phyloP scores from a whole-genome alignment of 2,113 vertebrate species.

The Gymnogyps californianus region DNA sequence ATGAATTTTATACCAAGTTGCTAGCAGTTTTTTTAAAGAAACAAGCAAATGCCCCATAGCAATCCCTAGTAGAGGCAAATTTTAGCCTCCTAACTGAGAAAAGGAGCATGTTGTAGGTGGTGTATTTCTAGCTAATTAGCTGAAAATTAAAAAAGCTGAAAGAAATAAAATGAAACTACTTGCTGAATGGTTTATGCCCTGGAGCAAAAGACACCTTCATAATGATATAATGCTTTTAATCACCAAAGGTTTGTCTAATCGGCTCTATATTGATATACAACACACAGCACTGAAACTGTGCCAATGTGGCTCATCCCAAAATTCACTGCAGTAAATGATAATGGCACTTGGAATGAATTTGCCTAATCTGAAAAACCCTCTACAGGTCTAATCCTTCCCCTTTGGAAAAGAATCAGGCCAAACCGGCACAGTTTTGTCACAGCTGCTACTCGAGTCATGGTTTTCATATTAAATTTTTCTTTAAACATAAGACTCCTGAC shows the following conservation, averaged over 20 bases:
- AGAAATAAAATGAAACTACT: slow-evolving; percentile 41
- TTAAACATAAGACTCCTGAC: neutral
- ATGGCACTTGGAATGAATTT: neutral
- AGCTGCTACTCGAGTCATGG: neutral
- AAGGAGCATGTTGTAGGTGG: slow-evolving; percentile 19
- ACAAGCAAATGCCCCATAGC: slow-evolving; percentile 46
- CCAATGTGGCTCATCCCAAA: neutral
- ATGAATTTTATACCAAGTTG: slow-evolving; percentile 16
- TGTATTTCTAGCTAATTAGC: slow-evolving; percentile 54
- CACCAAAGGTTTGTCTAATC: slow-evolving; percentile 24
- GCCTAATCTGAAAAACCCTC: neutral
- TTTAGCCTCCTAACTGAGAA: slow-evolving; percentile 27
- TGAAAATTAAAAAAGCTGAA: slow-evolving; percentile 45
- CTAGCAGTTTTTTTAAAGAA: slow-evolving; percentile 27
- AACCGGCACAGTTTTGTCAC: neutral
- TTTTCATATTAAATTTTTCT: neutral
- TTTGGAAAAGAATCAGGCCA: neutral
- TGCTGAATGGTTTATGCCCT: slow-evolving; percentile 10
- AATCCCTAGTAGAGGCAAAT: slow-evolving; percentile 10
- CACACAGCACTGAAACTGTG: neutral
- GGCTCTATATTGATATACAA: neutral
- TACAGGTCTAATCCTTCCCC: neutral
- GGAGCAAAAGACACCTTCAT: slow-evolving; percentile 26
- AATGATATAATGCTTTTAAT: slow-evolving; percentile 45
- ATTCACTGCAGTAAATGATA: neutral